Evolutionary conservation across 2,113 vertebrate species (phyloP), one percentile per base, ranked within the genome.

Genomic region (Crotophaga sulcirostris): DNA sequence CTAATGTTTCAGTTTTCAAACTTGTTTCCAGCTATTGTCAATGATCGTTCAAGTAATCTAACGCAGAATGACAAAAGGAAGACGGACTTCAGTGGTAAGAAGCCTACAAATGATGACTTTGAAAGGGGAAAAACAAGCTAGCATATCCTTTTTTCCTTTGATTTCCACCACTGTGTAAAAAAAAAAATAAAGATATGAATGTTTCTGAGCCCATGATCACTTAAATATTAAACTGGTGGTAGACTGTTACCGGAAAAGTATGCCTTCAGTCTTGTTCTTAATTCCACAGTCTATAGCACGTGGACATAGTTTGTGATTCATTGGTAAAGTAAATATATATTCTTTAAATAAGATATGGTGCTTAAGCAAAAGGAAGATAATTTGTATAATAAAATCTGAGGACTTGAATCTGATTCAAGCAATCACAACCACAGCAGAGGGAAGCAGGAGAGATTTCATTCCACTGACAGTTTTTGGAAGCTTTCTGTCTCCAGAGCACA

Each of bases 291-390:
- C 60, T 89, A 44, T 26, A 78, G 60, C 5, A 14, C 14, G 72
- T 60, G 40, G 34, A 68, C 2, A 1, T 7, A 52, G 13, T 55
- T 49, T 89, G 60, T 87, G 34, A 72, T 49, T 66, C 52, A 87
- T 95, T 87, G 60, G n/a, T 67, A 58, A 88, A 85, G 9, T 85
- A 97, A 96, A 90, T 73, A 73, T 63, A 31, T 70, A 40, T 40
- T 67, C 38, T 82, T 94, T 88, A 87, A 84, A 75, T 78, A 75
- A 49, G 44, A 56, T 18, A 52, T 49, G 44, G 40, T 42, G 34
- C n/a, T 96, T 83, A 54, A 80, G 55, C 59, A 64, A 90, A 72
- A 68, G 7, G 38, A 84, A 78, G 84, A 47, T 7, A 68, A 47
- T 52, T 72, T 73, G n/a, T 84, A 0, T 34, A 63, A 47, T 60